Base-by-base conservation (phyloP, 2,797 vertebrate species). In the Acanthis flammea region DNA sequence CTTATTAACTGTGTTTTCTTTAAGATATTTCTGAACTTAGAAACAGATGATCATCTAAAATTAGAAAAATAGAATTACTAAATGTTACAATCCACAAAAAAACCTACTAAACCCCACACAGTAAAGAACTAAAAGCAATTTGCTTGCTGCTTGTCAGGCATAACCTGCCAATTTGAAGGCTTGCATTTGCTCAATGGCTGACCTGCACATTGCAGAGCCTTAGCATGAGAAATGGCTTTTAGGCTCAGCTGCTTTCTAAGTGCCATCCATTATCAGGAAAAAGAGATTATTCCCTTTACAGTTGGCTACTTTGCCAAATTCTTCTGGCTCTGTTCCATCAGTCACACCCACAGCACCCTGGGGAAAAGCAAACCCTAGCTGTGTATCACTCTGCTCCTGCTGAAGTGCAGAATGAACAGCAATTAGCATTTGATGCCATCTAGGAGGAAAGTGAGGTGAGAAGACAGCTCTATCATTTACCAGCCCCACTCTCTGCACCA, bases 231-330 rank as follows among this genome's bases (percentile, higher is more conserved):
- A 95, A 93, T 39, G 42, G 65, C 61, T 94, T 92, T 94, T 55
- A 85, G 60, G 88, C 74, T 93, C 92, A 85, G 80, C 65, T 87
- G 87, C 77, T 45, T 89, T 80, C 30, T 83, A 92, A 94, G 78
- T 80, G 79, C 78, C 86, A 96, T 95, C 88, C 90, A 85, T 93
- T 88, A 92, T 71, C 67, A 82, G 63, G 75, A 90, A 57, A 90
- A 88, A 93, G 58, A 86, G 67, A 96, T 89, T 88, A 93, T 80
- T 92, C 84, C 42, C 53, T 93, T 91, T 76, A 89, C 78, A 93
- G 81, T 33, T 1, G 0, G 63, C 57, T 77, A 80, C 74, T 89
- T 54, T 31, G 86, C 84, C 92, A 74, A 74, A 85, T 89, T 93
- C 74, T 79, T 44, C 80, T 86, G 90, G 88, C 88, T 60, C 67